Conservation (phyloP, 2,797 vertebrate species). For the Onychomys arenicola region DNA sequence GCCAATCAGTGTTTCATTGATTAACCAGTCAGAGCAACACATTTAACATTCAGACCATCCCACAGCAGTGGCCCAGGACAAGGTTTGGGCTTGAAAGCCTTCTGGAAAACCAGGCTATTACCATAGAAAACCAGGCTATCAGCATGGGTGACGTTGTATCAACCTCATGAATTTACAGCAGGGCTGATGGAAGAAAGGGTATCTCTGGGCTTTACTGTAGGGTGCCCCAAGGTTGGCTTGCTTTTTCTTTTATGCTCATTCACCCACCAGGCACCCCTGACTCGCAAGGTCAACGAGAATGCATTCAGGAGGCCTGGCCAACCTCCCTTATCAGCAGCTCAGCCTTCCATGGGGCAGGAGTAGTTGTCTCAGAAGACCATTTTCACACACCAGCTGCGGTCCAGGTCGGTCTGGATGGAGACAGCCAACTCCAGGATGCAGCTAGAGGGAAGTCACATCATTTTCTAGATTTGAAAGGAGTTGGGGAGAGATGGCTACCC, state of each 20-base stretch:
- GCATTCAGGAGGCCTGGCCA: fast-evolving
- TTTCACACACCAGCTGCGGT: background rate
- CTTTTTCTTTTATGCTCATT: too few relatives aligned
- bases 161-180: fast-evolving
- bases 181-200: too few relatives aligned
- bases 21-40: too few relatives aligned
- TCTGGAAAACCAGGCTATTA: background rate
- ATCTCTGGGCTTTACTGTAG: fast-evolving
- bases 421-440: background rate
- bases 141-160: fast-evolving
- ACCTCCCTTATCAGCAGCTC: too few relatives aligned
- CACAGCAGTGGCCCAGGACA: too few relatives aligned
- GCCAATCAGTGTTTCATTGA: too few relatives aligned
- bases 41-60: too few relatives aligned
- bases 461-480: background rate
- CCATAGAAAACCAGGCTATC: background rate
- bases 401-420: background rate
- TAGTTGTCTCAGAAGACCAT: background rate
- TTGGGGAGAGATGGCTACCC: background rate
- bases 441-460: background rate
- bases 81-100: background rate
- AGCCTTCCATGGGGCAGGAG: background rate
- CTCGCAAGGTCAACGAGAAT: fast-evolving
- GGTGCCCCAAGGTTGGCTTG: fast-evolving
- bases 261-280: fast-evolving